A percentile compares a stretch with the other conserved stretches of the same genome.
phyloP scores from a whole-genome alignment of 2,797 vertebrate genomes.

The Dallia pectoralis region DNA sequence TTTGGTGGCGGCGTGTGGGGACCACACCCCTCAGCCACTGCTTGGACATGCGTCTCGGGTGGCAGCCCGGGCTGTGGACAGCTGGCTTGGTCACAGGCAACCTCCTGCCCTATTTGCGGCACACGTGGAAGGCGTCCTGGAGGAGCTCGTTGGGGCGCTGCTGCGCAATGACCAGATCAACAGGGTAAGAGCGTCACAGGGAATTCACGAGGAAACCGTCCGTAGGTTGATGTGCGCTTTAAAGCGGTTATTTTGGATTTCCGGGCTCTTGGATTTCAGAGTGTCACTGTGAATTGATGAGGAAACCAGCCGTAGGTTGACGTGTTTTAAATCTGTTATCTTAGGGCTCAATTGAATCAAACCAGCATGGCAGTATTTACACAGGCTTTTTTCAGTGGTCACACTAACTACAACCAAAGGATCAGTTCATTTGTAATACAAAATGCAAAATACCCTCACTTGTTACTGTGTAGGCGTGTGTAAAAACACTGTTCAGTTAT shows the following conservation, averaged over 20 bases:
- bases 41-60: slow-evolving; percentile 54
- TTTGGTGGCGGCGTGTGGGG: slow-evolving; percentile 69
- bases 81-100: slow-evolving; percentile 31
- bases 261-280: no score
- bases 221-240: not conserved
- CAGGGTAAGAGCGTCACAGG: slow-evolving; percentile 53
- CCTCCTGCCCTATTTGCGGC: slow-evolving; percentile 36
- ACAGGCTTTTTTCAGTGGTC: no score
- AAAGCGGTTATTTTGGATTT: not conserved
- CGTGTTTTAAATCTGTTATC: no score
- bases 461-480: no score
- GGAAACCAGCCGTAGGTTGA: no score
- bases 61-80: slow-evolving; percentile 43
- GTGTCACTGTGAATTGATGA: no score
- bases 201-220: not conserved
- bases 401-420: no score
- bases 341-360: no score
- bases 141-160: slow-evolving; percentile 56
- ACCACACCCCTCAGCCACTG: slow-evolving; percentile 26
- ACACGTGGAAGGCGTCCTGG: slow-evolving; percentile 53
- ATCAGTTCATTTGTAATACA: no score
- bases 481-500: no score
- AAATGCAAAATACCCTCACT: no score
- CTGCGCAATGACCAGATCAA: slow-evolving; percentile 42
- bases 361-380: no score